Evolutionary conservation across 1,140 invertebrate genomes (phyloP).

Genomic region (Proctacanthus coquilletti): DNA sequence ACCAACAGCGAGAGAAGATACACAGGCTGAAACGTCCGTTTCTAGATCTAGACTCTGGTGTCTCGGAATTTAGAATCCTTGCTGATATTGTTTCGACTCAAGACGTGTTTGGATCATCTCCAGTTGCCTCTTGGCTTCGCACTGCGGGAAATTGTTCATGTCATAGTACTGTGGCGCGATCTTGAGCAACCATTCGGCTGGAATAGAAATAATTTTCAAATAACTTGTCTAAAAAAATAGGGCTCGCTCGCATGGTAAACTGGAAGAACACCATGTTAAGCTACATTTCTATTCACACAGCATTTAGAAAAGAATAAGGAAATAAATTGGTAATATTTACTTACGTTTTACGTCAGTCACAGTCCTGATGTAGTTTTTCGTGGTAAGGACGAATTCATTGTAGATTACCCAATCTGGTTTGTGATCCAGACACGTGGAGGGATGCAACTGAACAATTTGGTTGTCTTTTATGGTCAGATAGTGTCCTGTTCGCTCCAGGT

Average conservation of each 20-base stretch:
- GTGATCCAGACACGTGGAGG: constrained; percentile 95
- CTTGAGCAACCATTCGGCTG: constrained; percentile 86
- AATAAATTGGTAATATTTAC: constrained; percentile 19
- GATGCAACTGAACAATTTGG: constrained; percentile 96
- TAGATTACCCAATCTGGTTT: constrained; percentile 99
- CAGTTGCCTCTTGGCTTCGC: constrained; percentile 88
- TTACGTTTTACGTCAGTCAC: constrained; percentile 97
- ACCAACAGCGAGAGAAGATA: too few species aligned
- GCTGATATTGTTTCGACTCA: constrained; percentile 74
- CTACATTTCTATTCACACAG: constrained; percentile 1
- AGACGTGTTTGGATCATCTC: constrained; percentile 68
- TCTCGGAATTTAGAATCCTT: constrained; percentile 62
- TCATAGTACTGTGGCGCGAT: constrained; percentile 98
- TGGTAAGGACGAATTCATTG: constrained; percentile 98
- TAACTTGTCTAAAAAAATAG: not conserved
- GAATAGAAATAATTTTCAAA: constrained; percentile 20
- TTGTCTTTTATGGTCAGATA: constrained; percentile 99
- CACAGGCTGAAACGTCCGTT: too few species aligned
- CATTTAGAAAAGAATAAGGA: not conserved
- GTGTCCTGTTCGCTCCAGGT: constrained; percentile 88
- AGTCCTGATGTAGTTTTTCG: constrained; percentile 98
- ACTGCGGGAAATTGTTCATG: constrained; percentile 91
- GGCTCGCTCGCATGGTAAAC: too few species aligned
- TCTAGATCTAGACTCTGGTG: too few species aligned
- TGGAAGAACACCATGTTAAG: not conserved